Evolutionary conservation across 2,888 invertebrate genomes (phyloP).

Genomic region (Omphaloscelis lunosa): DNA sequence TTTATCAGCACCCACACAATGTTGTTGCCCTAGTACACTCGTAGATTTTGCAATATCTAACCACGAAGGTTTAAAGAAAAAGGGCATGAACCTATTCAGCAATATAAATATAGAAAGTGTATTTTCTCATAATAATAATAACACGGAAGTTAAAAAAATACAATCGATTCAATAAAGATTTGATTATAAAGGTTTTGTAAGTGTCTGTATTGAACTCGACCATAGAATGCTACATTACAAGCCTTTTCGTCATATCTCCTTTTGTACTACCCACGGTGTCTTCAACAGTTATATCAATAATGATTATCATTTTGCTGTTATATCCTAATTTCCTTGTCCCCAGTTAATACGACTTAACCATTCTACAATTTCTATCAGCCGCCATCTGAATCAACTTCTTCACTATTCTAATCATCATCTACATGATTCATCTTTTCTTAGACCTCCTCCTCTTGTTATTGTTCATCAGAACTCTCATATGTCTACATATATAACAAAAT

Average conservation of each 20-base stretch:
- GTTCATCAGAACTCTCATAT: neutral
- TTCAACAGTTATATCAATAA: neutral
- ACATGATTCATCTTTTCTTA: neutral
- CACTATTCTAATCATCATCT: neutral
- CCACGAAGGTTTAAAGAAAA: conserved; percentile 1
- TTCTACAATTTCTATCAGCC: neutral
- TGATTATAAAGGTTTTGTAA: neutral
- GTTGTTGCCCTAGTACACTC: conserved; percentile 32
- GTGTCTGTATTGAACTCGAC: neutral
- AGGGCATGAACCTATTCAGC: neutral
- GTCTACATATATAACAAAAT: conserved; percentile 33
- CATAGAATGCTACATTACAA: too few relatives aligned
- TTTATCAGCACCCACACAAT: conserved; percentile 37
- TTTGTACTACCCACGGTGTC: neutral
- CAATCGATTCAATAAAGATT: neutral
- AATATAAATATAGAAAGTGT: too few relatives aligned
- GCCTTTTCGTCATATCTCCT: neutral
- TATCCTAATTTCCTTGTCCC: neutral
- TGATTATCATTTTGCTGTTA: neutral
- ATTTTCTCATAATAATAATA: neutral
- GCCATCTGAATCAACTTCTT: neutral
- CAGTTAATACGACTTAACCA: too few relatives aligned
- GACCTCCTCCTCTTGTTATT: neutral
- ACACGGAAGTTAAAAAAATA: neutral
- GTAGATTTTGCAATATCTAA: conserved; percentile 37